phyloP scores from a whole-genome alignment of 2,797 vertebrate species.

The Martes flavigula region DNA sequence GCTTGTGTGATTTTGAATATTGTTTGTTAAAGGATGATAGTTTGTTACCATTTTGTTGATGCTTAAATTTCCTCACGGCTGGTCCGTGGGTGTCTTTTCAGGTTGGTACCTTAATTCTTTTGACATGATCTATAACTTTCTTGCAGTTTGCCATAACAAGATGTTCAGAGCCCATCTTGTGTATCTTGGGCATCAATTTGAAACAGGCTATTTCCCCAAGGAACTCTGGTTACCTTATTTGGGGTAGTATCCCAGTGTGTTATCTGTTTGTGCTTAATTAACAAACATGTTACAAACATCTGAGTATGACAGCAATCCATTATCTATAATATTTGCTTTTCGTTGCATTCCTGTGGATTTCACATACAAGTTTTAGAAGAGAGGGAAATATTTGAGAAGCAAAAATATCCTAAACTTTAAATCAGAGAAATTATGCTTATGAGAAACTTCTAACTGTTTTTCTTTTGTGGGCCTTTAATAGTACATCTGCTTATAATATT shows the following conservation, averaged over 20 bases:
- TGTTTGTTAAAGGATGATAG: neutral
- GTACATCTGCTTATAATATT: neutral
- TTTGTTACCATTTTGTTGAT: neutral
- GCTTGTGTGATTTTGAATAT: neutral
- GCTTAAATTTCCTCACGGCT: neutral
- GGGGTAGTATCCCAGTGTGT: neutral
- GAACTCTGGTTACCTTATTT: neutral
- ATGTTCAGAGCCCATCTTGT: neutral
- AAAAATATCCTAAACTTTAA: conserved; percentile 6
- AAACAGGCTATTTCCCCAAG: neutral
- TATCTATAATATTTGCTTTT: neutral
- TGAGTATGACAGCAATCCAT: neutral
- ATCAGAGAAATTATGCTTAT: neutral
- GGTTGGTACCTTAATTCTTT: neutral
- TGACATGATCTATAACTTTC: neutral
- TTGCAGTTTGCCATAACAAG: neutral
- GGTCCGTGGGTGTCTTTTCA: neutral
- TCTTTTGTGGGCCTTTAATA: neutral
- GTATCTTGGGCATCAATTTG: neutral
- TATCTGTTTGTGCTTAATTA: neutral
- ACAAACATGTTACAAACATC: neutral
- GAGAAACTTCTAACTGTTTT: neutral
- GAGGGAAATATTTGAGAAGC: neutral
- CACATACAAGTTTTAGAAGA: neutral
- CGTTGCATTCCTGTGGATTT: neutral